Evolutionary conservation across 2,113 vertebrate genomes (phyloP).

Genomic region (Phalacrocorax carbo): DNA sequence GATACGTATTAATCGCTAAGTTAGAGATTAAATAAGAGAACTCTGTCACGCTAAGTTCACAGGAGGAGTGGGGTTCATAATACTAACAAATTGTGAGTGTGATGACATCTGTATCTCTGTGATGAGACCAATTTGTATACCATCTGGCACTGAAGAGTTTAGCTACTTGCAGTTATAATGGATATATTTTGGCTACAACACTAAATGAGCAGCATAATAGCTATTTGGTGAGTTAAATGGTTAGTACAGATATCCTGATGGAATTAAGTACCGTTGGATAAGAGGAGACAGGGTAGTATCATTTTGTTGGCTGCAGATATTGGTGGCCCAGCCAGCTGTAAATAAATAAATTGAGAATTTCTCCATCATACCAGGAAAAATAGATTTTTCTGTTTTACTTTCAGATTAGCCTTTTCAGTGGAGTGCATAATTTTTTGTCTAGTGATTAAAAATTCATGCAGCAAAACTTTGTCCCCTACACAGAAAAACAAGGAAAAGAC

Average conservation of each 20-base stretch:
- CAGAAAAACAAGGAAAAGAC: neutral
- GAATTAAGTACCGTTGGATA: neutral
- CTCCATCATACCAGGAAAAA: neutral
- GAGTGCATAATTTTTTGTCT: neutral
- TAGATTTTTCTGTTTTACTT: neutral
- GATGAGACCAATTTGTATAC: constrained; percentile 54
- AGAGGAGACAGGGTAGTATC: neutral
- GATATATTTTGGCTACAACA: constrained; percentile 47
- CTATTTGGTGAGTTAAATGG: constrained; percentile 10
- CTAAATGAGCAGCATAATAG: neutral
- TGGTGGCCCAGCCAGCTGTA: neutral
- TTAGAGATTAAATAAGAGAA: neutral
- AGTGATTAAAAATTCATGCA: neutral
- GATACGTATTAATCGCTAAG: neutral
- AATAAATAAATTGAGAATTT: neutral
- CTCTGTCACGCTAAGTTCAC: constrained; percentile 13
- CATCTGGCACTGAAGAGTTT: constrained; percentile 62
- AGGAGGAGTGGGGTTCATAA: neutral
- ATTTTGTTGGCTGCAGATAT: neutral
- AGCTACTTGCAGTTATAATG: constrained; percentile 47
- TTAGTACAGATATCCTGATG: neutral
- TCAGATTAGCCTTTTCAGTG: neutral
- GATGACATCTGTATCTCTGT: constrained; percentile 32
- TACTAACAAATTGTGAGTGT: constrained; percentile 9
- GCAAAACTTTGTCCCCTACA: neutral